Evolutionary conservation across 1,140 invertebrate species (phyloP), one percentile per base, ranked within the genome.

Genomic region (Bicyclus anynana): DNA sequence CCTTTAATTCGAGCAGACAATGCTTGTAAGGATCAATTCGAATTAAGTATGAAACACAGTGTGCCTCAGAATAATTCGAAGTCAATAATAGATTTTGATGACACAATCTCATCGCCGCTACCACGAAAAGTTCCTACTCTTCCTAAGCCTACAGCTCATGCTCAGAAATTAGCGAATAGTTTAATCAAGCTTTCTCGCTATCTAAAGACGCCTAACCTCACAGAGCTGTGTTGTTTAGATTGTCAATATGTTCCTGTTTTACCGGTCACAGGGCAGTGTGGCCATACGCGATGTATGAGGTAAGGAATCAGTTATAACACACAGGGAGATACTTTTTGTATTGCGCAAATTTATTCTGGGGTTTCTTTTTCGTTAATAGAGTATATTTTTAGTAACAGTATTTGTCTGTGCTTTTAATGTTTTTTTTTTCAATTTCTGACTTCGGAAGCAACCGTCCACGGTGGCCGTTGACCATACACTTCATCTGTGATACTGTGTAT

Each of bases 231-330:
- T 17, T 83, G 80, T 48, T 33, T 68, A 3, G 66, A 61, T 18
- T 83, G 80, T 59, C 60, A 60, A 2, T 52, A 62, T 10, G 48
- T 79, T 14, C 80, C 80, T 0, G 40, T 61, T 0, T 26, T 55
- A 16, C 80, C 80, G 0, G 69, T 83, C 3, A 77, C 80, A 1
- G 72, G 74, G 12, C 52, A 64, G 18, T 83, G 80, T 38, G 80
- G 80, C 0, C 77, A 80, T 53, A 80, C 80, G 2, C 59, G 80
- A 49, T 83, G 80, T 37, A 48, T 58, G 13, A 62, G 60, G 80
- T 83, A 65, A 1, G 29, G 69, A 68, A 51, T 49, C n/a, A n/a
- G 14, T 18, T 47, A 54, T 46, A n/a, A n/a, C n/a, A n/a, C n/a
- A n/a, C n/a, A n/a, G n/a, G n/a, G n/a, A n/a, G n/a, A n/a, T n/a